Evolutionary conservation across 2,797 vertebrate species (phyloP).

Genomic region (Alosa sapidissima): DNA sequence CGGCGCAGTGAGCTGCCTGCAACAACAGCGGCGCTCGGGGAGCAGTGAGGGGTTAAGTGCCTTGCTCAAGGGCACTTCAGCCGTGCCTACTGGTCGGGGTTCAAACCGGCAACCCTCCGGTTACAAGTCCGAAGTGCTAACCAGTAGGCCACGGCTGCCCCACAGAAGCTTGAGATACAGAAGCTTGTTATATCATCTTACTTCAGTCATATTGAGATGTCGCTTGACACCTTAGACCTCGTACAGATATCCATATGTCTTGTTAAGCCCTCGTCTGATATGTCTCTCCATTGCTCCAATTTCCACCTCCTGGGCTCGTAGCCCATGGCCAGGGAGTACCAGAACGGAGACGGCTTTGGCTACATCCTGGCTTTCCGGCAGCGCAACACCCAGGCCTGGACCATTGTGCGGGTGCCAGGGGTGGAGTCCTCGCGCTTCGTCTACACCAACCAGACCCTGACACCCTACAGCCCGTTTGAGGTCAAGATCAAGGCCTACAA

Average conservation of each 20-base stretch:
- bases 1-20: no score
- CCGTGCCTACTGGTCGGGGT: no score
- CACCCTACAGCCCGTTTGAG: constrained; percentile 88
- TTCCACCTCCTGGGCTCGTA: constrained; percentile 53
- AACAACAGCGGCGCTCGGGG: no score
- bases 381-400: constrained; percentile 77
- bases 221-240: neutral
- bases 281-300: neutral
- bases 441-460: constrained; percentile 85
- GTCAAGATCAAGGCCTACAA: constrained; percentile 94
- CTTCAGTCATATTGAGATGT: neutral
- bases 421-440: constrained; percentile 88
- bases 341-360: constrained; percentile 93
- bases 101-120: no score
- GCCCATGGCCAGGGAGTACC: constrained; percentile 89
- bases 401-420: constrained; percentile 71
- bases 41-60: no score
- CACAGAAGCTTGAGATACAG: no score
- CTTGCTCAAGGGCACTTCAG: no score
- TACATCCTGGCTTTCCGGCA: constrained; percentile 88
- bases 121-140: no score
- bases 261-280: neutral
- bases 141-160: no score
- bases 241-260: neutral
- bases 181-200: neutral